phyloP scores from a whole-genome alignment of 1,140 invertebrate genomes.

The Tigriopus japonicus region DNA sequence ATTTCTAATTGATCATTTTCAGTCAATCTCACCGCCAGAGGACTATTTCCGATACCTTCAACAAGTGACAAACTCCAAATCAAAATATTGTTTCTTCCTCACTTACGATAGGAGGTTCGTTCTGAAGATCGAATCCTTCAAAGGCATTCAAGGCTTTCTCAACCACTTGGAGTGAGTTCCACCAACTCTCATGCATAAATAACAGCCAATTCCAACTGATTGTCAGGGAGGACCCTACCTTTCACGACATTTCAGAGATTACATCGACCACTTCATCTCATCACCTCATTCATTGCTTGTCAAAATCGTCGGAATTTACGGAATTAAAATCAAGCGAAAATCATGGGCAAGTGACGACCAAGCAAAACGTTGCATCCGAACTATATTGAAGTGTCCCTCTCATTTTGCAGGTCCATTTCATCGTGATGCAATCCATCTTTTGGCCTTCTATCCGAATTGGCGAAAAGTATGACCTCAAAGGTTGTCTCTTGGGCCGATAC shows the following conservation, averaged over 20 bases:
- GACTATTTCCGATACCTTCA: too few relatives aligned
- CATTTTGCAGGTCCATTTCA: conserved; percentile 2
- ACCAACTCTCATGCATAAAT: background rate
- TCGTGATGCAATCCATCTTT: conserved; percentile 11
- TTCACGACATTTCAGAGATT: background rate
- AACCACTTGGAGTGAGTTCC: background rate
- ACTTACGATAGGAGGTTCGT: background rate
- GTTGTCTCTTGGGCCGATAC: conserved; percentile 5
- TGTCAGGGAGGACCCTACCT: too few relatives aligned
- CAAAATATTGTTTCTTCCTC: background rate
- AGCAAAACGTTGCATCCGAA: background rate
- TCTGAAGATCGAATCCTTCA: background rate
- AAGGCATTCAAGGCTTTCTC: background rate
- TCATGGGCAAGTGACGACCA: background rate
- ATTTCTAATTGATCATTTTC: too few relatives aligned
- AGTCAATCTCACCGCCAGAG: too few relatives aligned
- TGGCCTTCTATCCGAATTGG: background rate
- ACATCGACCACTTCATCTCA: conserved; percentile 6
- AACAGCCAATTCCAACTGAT: too few relatives aligned
- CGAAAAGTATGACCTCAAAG: conserved; percentile 1
- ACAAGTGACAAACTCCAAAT: too few relatives aligned
- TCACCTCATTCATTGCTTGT: conserved; percentile 8
- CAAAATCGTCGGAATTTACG: conserved; percentile 4
- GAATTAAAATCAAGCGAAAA: background rate
- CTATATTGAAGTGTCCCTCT: background rate